phyloP scores from a whole-genome alignment of 2,888 invertebrate genomes.

The Hoplodrina blanda region DNA sequence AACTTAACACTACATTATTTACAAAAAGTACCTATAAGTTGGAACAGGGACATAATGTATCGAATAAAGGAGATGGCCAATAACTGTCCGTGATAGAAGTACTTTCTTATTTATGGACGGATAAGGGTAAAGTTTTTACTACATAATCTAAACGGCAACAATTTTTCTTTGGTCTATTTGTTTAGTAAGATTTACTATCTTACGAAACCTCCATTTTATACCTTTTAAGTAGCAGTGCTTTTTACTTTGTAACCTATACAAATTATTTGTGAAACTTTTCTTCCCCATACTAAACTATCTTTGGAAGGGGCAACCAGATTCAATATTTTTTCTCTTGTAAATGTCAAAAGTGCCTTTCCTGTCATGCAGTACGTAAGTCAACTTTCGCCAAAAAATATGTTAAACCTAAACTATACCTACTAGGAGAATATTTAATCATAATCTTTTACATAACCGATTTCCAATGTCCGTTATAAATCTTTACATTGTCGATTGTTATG shows the following conservation, averaged over 20 bases:
- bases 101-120: conserved; percentile 23
- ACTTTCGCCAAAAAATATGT: neutral
- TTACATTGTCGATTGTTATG: conserved; percentile 21
- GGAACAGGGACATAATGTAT: conserved; percentile 1
- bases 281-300: too few relatives aligned
- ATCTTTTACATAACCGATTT: conserved; percentile 14
- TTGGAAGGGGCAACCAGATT: too few relatives aligned
- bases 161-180: neutral
- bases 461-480: conserved; percentile 39
- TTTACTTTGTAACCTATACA: neutral
- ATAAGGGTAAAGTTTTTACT: conserved; percentile 11
- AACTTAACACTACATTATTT: neutral
- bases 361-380: too few relatives aligned
- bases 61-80: conserved; percentile 5
- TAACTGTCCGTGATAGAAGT: conserved; percentile 17
- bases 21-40: neutral
- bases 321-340: too few relatives aligned
- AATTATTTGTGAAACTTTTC: too few relatives aligned
- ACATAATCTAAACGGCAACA: neutral
- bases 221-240: neutral
- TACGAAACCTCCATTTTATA: neutral
- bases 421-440: neutral
- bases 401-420: neutral
- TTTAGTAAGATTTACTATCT: neutral
- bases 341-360: too few relatives aligned